A percentile compares a stretch with the other conserved stretches of the same genome.
These are phyloP conservation scores for Amitus sp. DNA, from an alignment of 2,888 invertebrate species.

Conservation along the genomic window DNA sequence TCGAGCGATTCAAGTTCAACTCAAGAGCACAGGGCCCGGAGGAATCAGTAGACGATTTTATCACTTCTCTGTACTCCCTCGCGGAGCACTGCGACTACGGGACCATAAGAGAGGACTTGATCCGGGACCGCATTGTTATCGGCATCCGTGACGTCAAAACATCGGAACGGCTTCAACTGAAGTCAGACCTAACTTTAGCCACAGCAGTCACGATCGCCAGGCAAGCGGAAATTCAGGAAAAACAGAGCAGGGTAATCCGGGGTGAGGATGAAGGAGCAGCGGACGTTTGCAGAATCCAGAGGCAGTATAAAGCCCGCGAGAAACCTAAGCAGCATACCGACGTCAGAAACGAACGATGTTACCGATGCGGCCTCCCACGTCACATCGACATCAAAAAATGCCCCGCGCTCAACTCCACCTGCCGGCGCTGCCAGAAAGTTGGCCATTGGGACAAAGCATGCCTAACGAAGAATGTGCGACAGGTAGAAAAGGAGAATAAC, in stretches of 20 bases:
- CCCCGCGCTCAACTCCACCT: constrained; percentile 37
- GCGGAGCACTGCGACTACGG: constrained; percentile 44
- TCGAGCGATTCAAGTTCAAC: constrained; percentile 42
- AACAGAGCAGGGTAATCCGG: constrained; percentile 21
- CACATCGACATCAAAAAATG: constrained; percentile 22
- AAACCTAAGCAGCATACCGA: background rate
- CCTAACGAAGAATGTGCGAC: constrained; percentile 20
- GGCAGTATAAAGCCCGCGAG: no score
- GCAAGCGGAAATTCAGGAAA: constrained; percentile 32
- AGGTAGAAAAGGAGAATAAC: constrained; percentile 6
- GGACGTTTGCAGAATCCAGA: background rate
- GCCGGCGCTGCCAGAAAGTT: constrained; percentile 35
- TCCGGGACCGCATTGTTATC: constrained; percentile 48
- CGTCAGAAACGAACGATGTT: constrained; percentile 10
- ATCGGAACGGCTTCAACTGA: constrained; percentile 42
- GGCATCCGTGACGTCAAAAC: constrained; percentile 42
- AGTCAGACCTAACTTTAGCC: constrained; percentile 36
- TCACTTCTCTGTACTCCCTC: constrained; percentile 42
- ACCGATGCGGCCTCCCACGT: constrained; percentile 17
- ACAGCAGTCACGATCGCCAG: constrained; percentile 35
- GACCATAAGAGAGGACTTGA: constrained; percentile 42
- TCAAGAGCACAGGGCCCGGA: constrained; percentile 35
- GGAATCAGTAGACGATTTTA: constrained; percentile 34
- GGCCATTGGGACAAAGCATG: constrained; percentile 43
- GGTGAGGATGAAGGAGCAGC: background rate